A percentile compares a stretch with the other conserved stretches of the same genome.
Evolutionary conservation across 2,113 vertebrate species (phyloP).

Genomic region (Tretioscincus oriximinensis): DNA sequence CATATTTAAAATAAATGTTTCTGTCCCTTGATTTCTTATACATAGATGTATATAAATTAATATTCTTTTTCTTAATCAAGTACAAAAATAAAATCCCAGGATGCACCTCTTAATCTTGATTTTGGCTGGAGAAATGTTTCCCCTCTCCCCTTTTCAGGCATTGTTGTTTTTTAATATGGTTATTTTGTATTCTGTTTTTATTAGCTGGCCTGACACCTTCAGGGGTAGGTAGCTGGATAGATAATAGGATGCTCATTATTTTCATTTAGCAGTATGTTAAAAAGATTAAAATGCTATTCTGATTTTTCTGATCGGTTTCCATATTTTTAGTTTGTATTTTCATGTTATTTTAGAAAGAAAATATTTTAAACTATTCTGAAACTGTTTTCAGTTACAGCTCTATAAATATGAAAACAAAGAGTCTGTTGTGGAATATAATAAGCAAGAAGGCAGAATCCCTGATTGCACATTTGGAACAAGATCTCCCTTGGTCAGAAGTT

Average conservation of each 20-base stretch:
- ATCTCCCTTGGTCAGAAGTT: constrained; percentile 43
- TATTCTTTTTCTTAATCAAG: too few relatives aligned
- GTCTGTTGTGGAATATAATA: constrained; percentile 79
- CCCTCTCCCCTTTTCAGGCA: too few relatives aligned
- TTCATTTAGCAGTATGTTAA: not conserved
- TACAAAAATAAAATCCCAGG: too few relatives aligned
- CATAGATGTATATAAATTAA: too few relatives aligned
- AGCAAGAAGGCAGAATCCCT: constrained; percentile 76
- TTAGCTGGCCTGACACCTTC: too few relatives aligned
- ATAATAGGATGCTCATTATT: not conserved
- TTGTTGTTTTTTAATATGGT: too few relatives aligned
- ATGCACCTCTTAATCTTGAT: too few relatives aligned
- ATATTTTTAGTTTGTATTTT: not conserved
- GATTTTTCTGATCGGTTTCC: not conserved
- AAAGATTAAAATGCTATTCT: not conserved
- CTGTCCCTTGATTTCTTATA: too few relatives aligned
- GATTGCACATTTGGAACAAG: constrained; percentile 69
- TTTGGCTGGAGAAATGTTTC: too few relatives aligned
- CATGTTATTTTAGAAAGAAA: not conserved
- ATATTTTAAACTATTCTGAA: constrained; percentile 9
- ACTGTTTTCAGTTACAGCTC: constrained; percentile 65
- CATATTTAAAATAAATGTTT: too few relatives aligned
- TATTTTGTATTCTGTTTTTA: too few relatives aligned
- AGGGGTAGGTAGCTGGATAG: too few relatives aligned
- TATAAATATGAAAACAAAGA: constrained; percentile 78